Evolutionary conservation across 2,888 invertebrate genomes (phyloP), one percentile per base, ranked within the genome.

Genomic region (Cerceris rybyensis): DNA sequence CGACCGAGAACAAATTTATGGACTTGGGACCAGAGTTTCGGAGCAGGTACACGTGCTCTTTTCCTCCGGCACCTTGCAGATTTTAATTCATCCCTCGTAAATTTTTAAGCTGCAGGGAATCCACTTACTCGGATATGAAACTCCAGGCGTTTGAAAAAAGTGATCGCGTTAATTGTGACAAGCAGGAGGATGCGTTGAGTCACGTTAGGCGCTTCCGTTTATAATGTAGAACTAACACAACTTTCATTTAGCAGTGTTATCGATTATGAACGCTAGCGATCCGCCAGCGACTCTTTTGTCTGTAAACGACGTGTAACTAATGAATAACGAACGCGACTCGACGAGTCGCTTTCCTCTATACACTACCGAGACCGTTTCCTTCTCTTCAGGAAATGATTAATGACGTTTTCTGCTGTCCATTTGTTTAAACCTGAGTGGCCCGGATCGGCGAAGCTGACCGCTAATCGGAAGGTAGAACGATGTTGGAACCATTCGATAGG

Each of bases 281-380:
- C 72, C 67, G 75, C 54, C 54, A 28, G 57, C 13, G 16, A 28
- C 28, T 68, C 80, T 42, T 82, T 84, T 84, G 86, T 86, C 84
- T 82, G 78, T 82, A 88, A 90, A 90, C 83, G 86, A 86, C 80
- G 83, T 76, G 77, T 90, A 87, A 89, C 84, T 86, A 89, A 89
- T 88, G 88, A 85, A 82, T 73, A 72, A 78, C 76, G 75, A 78
- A 72, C 71, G 70, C 70, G 70, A 70, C 64, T 63, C 59, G 42
- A 55, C 54, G 70, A 70, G 50, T 17, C 58, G 74, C 59, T 75
- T 80, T 28, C 77, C 49, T 75, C 78, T 81, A 52, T 77, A 64
- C 61, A 66, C 55, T 16, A 16, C 41, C 61, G 66, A 58, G 57
- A 66, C 52, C 28, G 64, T 68, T 78, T 64, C 63, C 67, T 69